Conservation (phyloP, 2,888 invertebrate genomes). For the Caenorhabditis drosophilae region DNA sequence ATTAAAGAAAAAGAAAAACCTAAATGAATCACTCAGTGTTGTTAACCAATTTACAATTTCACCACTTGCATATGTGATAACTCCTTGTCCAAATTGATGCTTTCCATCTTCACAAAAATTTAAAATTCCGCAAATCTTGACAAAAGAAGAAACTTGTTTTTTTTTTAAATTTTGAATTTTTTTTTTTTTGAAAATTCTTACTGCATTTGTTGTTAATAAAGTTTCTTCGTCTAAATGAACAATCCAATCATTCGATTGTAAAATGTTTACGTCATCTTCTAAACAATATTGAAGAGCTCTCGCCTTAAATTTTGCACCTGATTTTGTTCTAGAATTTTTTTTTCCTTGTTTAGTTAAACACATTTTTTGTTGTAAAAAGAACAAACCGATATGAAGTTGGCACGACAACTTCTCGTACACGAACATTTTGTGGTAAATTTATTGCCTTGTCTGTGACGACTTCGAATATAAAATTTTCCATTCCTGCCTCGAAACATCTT, state of each 20-base stretch:
- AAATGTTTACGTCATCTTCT: conserved; percentile 83
- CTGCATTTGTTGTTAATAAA: conserved; percentile 86
- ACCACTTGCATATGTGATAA: conserved; percentile 83
- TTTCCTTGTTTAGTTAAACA: background rate
- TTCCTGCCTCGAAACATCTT: conserved; percentile 78
- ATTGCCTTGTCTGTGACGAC: conserved; percentile 84
- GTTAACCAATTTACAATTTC: conserved; percentile 94
- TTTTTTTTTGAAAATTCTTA: conserved; percentile 69
- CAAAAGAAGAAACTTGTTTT: conserved; percentile 8
- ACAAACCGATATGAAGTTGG: conserved; percentile 72
- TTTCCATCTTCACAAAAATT: conserved; percentile 93
- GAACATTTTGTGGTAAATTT: conserved; percentile 74
- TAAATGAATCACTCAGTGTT: conserved; percentile 85
- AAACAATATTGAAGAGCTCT: conserved; percentile 92
- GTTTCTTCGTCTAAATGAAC: conserved; percentile 93
- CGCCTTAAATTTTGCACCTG: conserved; percentile 90
- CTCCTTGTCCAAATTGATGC: conserved; percentile 89
- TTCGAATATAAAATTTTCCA: conserved; percentile 87
- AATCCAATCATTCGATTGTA: conserved; percentile 80
- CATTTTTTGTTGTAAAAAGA: background rate
- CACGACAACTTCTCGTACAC: conserved; percentile 83
- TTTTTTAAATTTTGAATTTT: background rate
- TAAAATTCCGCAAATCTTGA: conserved; percentile 75
- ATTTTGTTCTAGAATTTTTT: conserved; percentile 77
- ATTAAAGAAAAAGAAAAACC: conserved; percentile 39